phyloP scores from a whole-genome alignment of 2,797 vertebrate species.

The Microctenopoma steveboyesi region DNA sequence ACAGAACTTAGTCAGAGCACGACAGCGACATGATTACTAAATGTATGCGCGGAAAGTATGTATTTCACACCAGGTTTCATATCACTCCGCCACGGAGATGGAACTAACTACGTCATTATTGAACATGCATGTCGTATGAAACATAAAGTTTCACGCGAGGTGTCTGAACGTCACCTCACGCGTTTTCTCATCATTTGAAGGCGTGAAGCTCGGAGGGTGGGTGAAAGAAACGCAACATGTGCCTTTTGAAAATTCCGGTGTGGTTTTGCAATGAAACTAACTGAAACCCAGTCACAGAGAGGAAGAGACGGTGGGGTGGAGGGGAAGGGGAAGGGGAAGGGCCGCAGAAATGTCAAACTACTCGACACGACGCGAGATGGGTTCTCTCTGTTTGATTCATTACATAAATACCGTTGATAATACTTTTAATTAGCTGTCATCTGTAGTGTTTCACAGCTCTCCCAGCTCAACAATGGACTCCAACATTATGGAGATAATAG shows the following conservation, averaged over 20 bases:
- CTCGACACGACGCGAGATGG: slow-evolving; percentile 66
- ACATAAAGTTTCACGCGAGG: background rate
- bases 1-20: background rate
- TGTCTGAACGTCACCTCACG: too few species aligned
- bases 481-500: slow-evolving; percentile 81
- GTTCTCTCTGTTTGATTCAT: slow-evolving; percentile 53
- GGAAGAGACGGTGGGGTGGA: slow-evolving; percentile 66
- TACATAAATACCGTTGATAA: slow-evolving; percentile 24
- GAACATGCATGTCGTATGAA: too few species aligned
- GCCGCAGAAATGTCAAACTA: slow-evolving; percentile 69
- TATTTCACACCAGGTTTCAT: too few species aligned
- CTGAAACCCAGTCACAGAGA: slow-evolving; percentile 58
- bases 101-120: too few species aligned
- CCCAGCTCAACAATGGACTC: slow-evolving; percentile 77
- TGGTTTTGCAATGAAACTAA: slow-evolving; percentile 81
- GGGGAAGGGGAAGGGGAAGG: slow-evolving; percentile 66
- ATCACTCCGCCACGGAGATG: background rate
- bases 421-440: slow-evolving; percentile 57
- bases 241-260: slow-evolving; percentile 80
- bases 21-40: too few species aligned
- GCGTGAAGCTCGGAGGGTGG: background rate
- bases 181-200: background rate
- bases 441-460: slow-evolving; percentile 40
- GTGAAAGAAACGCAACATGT: slow-evolving; percentile 45
- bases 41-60: too few species aligned